Evolutionary conservation across 2,888 invertebrate species (phyloP).

Genomic region (Amphimallon solstitiale): DNA sequence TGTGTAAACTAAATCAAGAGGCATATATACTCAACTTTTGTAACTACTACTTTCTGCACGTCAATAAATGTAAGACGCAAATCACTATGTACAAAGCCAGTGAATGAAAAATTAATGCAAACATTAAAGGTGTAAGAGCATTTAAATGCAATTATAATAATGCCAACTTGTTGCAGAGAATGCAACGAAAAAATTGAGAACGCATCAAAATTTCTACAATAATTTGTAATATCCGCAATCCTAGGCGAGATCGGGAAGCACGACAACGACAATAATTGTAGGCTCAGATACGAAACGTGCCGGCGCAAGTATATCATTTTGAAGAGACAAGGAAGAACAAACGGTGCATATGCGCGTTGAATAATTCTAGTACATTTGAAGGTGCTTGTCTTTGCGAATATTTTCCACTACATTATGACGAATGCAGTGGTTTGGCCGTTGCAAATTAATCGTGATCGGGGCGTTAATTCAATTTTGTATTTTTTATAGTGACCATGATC

Average conservation of each 20-base stretch:
- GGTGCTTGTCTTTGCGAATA: too few relatives aligned
- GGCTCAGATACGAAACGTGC: constrained; percentile 44
- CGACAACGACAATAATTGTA: constrained; percentile 50
- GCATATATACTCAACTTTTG: too few relatives aligned
- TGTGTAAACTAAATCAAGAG: too few relatives aligned
- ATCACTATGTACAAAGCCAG: too few relatives aligned
- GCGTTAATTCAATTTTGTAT: constrained; percentile 41
- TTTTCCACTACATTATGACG: constrained; percentile 3
- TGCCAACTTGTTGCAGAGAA: background rate
- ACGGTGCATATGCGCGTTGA: constrained; percentile 24
- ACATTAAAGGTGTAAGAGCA: constrained; percentile 17
- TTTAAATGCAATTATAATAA: constrained; percentile 19
- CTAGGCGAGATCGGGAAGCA: constrained; percentile 49
- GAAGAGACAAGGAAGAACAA: constrained; percentile 40
- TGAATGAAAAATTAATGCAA: too few relatives aligned
- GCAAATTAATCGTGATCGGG: constrained; percentile 38
- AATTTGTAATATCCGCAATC: constrained; percentile 38
- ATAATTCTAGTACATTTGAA: constrained; percentile 26
- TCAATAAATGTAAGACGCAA: too few relatives aligned
- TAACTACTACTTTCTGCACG: too few relatives aligned
- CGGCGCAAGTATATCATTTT: constrained; percentile 46
- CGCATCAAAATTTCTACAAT: constrained; percentile 33
- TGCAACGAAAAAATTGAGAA: constrained; percentile 6
- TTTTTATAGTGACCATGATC: constrained; percentile 44
- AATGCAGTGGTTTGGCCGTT: constrained; percentile 7